Percentiles rank a stretch among this genome's conserved stretches.
phyloP scores from a whole-genome alignment of 2,888 invertebrate genomes.

The Lasioglossum leucozonium region DNA sequence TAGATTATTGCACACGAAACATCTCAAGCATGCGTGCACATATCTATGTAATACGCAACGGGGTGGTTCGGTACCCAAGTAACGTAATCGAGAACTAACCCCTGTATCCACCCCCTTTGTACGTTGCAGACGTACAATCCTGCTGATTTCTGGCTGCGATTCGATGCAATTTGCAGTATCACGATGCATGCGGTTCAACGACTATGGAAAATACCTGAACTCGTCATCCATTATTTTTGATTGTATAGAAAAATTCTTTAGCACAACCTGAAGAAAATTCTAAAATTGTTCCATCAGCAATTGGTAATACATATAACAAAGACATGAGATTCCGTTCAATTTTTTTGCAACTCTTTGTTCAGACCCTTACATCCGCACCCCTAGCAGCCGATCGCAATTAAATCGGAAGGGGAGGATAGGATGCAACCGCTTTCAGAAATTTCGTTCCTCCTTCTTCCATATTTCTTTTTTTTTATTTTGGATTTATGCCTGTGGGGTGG shows the following conservation, averaged over 20 bases:
- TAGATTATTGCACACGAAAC: slow-evolving; percentile 20
- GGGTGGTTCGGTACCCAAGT: slow-evolving; percentile 48
- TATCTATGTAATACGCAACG: slow-evolving; percentile 66
- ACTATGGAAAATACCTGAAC: background rate
- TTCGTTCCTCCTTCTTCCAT: background rate
- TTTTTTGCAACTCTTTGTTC: background rate
- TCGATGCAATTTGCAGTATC: slow-evolving; percentile 42
- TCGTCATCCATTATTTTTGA: background rate
- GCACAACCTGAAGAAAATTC: background rate
- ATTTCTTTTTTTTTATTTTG: background rate
- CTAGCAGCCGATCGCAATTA: slow-evolving; percentile 22
- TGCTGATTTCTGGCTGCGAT: slow-evolving; percentile 36
- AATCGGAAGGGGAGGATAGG: too few relatives aligned
- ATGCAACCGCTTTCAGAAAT: slow-evolving; percentile 11
- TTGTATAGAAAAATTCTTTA: background rate
- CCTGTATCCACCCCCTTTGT: slow-evolving; percentile 4
- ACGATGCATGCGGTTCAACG: background rate
- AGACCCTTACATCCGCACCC: slow-evolving; percentile 18
- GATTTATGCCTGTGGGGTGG: slow-evolving; percentile 6
- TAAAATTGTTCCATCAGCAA: background rate
- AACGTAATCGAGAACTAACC: slow-evolving; percentile 66
- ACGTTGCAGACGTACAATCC: slow-evolving; percentile 16
- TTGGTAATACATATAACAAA: too few relatives aligned
- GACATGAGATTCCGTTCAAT: background rate
- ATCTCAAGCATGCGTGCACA: slow-evolving; percentile 20